These are phyloP conservation scores for Drosophila suzukii DNA, from an alignment of 1,140 invertebrate genomes.

Conservation along the genomic window DNA sequence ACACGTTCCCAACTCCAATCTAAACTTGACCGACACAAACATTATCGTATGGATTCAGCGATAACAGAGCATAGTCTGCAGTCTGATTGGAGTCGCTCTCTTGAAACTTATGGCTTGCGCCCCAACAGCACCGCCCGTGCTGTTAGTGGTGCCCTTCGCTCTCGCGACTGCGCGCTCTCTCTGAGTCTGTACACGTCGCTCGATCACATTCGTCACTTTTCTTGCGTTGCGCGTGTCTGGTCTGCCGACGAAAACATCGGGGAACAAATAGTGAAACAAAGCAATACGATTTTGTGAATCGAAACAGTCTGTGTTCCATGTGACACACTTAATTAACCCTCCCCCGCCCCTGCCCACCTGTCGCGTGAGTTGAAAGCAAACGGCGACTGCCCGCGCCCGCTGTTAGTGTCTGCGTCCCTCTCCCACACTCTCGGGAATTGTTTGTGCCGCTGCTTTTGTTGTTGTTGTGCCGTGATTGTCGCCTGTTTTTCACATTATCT, in stretches of 20 bases:
- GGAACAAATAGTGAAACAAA: slow-evolving; percentile 22
- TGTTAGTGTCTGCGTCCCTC: slow-evolving; percentile 10
- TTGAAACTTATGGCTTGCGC: neutral
- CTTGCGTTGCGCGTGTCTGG: slow-evolving; percentile 22
- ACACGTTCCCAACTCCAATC: neutral
- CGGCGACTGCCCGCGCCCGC: neutral
- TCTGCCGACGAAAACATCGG: slow-evolving; percentile 15
- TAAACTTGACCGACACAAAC: slow-evolving; percentile 53
- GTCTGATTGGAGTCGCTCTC: slow-evolving; percentile 2
- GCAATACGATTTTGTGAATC: slow-evolving; percentile 1
- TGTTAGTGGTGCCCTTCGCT: slow-evolving; percentile 22
- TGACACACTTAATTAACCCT: slow-evolving; percentile 10
- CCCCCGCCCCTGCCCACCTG: slow-evolving; percentile 39
- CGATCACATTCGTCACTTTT: slow-evolving; percentile 43
- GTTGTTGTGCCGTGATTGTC: slow-evolving; percentile 62
- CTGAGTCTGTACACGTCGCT: slow-evolving; percentile 59
- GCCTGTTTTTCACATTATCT: slow-evolving; percentile 42
- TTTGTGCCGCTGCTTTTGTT: slow-evolving; percentile 29
- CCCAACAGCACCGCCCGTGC: slow-evolving; percentile 32
- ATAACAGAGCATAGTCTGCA: neutral
- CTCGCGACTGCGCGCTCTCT: slow-evolving; percentile 21
- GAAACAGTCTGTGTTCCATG: slow-evolving; percentile 22
- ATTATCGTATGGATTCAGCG: neutral
- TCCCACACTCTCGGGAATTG: slow-evolving; percentile 26
- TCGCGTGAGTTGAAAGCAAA: slow-evolving; percentile 66